Base-by-base conservation (phyloP, 2,113 vertebrate species). In the Tenebrosternarchus preto region DNA sequence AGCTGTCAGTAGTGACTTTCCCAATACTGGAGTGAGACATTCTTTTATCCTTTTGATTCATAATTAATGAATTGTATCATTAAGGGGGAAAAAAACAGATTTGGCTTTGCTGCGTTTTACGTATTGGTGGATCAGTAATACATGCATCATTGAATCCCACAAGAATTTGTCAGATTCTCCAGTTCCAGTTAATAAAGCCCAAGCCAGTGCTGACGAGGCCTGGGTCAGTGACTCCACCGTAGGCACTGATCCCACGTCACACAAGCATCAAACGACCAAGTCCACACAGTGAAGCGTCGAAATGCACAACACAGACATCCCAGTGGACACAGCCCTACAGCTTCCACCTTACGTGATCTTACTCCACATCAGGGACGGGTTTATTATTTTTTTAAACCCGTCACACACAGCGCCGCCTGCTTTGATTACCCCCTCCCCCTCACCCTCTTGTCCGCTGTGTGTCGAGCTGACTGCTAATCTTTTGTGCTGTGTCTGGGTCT, bases 311-410 rank as follows among this genome's bases (percentile, higher is more conserved):
- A n/a, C n/a, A n/a, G n/a, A n/a, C n/a, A n/a, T n/a, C n/a, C n/a
- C n/a, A n/a, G n/a, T n/a, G n/a, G n/a, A n/a, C n/a, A n/a, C n/a
- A n/a, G n/a, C n/a, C n/a, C n/a, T n/a, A n/a, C n/a, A n/a, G n/a
- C n/a, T n/a, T n/a, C n/a, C n/a, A n/a, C n/a, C n/a, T n/a, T n/a
- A n/a, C n/a, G n/a, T 70, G 43, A 53, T 4, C 15, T 25, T 24
- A 56, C 43, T n/a, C 31, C 50, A 25, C 63, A 39, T 77, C 76
- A 67, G 75, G 27, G 63, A 11, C 9, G 16, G 57, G 50, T 59
- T 67, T 43, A 19, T 53, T 43, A 17, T 25, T 19, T 27, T 78
- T 55, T 77, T 27, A n/a, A n/a, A n/a, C n/a, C n/a, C n/a, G n/a
- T n/a, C n/a, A 50, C 43, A 50, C 63, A 33, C 63, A 29, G 27